Evolutionary conservation across 2,888 invertebrate species (phyloP), one percentile per base, ranked within the genome.

Genomic region (Rhynchonema sp.): DNA sequence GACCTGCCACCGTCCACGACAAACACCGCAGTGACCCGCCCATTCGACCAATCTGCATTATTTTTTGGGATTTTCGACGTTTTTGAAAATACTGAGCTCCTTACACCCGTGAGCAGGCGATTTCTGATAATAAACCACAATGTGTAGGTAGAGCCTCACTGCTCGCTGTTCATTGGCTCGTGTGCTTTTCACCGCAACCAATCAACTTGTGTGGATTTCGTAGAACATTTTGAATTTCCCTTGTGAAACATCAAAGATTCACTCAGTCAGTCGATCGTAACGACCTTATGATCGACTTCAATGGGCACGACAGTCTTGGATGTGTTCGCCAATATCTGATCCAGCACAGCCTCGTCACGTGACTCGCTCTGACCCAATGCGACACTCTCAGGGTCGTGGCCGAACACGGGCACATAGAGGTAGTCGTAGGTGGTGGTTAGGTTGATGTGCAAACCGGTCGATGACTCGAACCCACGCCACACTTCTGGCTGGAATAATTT

Each of bases 401-500:
- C 57, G 26, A 57, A 57, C 6, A 38, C 22, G 49, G 57, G 57
- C 46, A 57, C 57, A 27, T 57, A 57, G 20, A 57, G 22, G 6
- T 17, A 13, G 46, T 26, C 22, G 6, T 57, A 9, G 2, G 57
- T 57, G 46, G 26, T 20, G 17, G n/a, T 3, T 22, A 38, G 3
- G 57, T 57, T 57, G 17, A 57, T n/a, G 57, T 57, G 57, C 57
- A 57, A 23, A 2, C 57, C 57, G 57, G 46, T 46, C 2, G 46
- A 46, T 2, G 46, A 46, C 20, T 17, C 22, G 57, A 57, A 57
- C n/a, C 29, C 46, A 3, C 22, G 3, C 27, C 26, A 57, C 22
- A 17, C 3, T 20, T 55, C 55, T 25, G 6, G 22, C 55, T 55
- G 25, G 3, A 52, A 22, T 52, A n/a, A n/a, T n/a, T n/a, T n/a